These are phyloP conservation scores for Thinocorus orbignyianus DNA, from an alignment of 2,113 vertebrate species.

Conservation along the genomic window DNA sequence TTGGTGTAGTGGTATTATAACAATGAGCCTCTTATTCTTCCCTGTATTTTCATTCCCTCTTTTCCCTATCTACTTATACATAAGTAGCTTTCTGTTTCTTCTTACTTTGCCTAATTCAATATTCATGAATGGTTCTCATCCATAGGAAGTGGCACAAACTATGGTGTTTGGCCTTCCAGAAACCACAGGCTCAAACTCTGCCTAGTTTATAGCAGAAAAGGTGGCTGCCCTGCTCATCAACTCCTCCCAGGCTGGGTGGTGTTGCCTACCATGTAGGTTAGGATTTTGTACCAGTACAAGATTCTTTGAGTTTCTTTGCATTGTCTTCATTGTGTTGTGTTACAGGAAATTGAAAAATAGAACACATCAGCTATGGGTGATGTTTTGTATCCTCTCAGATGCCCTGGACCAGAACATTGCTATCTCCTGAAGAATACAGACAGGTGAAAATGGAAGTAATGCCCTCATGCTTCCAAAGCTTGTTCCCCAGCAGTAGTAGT, in stretches of 20 bases:
- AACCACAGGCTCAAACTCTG: not conserved
- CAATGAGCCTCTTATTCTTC: not conserved
- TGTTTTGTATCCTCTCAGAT: not conserved
- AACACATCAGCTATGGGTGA: accelerated
- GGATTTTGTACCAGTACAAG: accelerated
- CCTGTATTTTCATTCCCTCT: not conserved
- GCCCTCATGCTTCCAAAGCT: not conserved
- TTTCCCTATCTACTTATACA: not conserved
- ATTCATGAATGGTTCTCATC: not conserved
- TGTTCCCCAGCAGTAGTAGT: not conserved
- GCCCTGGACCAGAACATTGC: not conserved
- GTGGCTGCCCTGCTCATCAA: not conserved
- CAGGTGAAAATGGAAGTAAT: not conserved
- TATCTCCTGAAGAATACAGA: not conserved
- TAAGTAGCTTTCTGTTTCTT: not conserved
- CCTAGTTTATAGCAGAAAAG: not conserved
- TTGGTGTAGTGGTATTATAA: not conserved
- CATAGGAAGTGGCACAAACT: not conserved
- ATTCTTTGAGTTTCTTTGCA: not conserved
- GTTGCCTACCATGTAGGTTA: not conserved
- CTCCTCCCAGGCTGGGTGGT: not conserved
- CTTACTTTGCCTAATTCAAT: not conserved
- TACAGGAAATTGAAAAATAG: not conserved
- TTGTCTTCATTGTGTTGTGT: not conserved
- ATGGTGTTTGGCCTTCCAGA: not conserved